Evolutionary conservation across 2,113 vertebrate genomes (phyloP).

Genomic region (Onychorhynchus coronatus): DNA sequence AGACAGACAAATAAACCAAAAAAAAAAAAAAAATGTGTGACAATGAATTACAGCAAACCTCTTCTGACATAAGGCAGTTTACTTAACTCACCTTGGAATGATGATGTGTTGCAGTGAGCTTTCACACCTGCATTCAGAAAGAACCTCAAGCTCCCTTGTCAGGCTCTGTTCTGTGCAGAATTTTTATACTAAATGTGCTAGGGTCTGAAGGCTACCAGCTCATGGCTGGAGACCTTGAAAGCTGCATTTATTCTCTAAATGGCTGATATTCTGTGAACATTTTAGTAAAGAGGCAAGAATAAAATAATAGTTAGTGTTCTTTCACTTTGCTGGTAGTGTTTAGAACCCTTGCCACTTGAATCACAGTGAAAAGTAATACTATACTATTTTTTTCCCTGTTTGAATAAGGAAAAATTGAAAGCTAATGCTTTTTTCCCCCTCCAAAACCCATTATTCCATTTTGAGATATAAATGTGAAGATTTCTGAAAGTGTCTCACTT

Average conservation of each 20-base stretch:
- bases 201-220: not conserved
- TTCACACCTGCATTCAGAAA: not conserved
- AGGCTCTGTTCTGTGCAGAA: not conserved
- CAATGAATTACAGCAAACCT: not conserved
- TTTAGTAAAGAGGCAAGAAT: not conserved
- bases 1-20: slow-evolving; percentile 4
- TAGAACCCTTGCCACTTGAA: not conserved
- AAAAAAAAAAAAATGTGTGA: not conserved
- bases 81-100: not conserved
- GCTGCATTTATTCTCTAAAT: not conserved
- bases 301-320: not conserved
- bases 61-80: not conserved
- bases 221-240: not conserved
- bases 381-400: not conserved
- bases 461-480: not conserved
- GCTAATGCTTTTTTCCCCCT: rapidly evolving
- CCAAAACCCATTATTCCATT: not conserved
- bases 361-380: not conserved
- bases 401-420: not conserved
- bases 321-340: not conserved
- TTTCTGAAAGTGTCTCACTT: not conserved
- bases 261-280: not conserved
- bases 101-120: not conserved
- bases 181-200: not conserved
- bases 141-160: not conserved